Percentiles rank a stretch among this genome's conserved stretches.
Evolutionary conservation across 2,888 invertebrate genomes (phyloP).

Genomic region (Rhaphigaster nebulosa): DNA sequence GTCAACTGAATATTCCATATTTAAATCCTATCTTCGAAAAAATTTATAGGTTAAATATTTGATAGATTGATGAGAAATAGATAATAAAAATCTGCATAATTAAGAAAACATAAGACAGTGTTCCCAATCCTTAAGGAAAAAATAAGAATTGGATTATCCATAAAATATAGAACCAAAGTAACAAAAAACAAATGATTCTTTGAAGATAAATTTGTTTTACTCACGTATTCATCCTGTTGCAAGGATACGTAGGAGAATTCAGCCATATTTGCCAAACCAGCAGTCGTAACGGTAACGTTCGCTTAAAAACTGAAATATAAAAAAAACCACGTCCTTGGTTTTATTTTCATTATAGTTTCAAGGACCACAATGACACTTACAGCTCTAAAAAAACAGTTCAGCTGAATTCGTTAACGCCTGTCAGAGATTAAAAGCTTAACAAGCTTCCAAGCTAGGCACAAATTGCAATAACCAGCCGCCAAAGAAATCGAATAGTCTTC

Average conservation of each 20-base stretch:
- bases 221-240: slow-evolving; percentile 6
- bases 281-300: neutral
- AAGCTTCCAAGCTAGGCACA: neutral
- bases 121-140: neutral
- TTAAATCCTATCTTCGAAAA: neutral
- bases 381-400: neutral
- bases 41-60: neutral
- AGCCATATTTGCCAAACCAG: neutral
- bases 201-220: neutral
- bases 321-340: neutral
- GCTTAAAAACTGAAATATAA: neutral
- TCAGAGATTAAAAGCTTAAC: neutral
- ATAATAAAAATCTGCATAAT: neutral
- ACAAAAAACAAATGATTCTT: neutral
- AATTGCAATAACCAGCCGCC: neutral
- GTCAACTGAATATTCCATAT: neutral
- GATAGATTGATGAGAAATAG: neutral
- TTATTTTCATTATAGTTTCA: neutral
- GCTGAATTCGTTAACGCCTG: neutral
- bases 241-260: neutral
- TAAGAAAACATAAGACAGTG: neutral
- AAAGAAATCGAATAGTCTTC: too few relatives aligned
- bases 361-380: neutral
- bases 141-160: neutral
- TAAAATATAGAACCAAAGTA: neutral